Base-by-base conservation (phyloP, 2,888 invertebrate species). In the Gymnosoma rotundatum region DNA sequence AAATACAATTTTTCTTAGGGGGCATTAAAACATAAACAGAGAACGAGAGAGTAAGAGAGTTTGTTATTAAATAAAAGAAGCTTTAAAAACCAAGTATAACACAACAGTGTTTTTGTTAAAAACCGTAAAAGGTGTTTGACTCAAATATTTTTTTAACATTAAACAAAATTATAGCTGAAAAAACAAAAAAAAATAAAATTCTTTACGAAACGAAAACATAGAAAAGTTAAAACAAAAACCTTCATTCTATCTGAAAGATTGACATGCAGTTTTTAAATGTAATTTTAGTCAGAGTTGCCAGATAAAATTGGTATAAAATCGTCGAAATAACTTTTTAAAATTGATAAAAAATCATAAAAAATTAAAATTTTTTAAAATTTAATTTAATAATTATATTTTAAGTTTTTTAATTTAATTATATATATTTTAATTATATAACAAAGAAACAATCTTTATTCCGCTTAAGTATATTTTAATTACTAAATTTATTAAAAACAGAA, bases 61-160 rank as follows among this genome's bases (percentile, higher is more conserved):
- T 7, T 32, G n/a, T 45, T 12, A 52, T 20, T 38, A 32, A 50
- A 36, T 20, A 21, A 36, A 38, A 7, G 25, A 36, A 76, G 66
- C 69, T 78, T 70, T 60, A n/a, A 48, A 61, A 63, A 54, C 45
- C 45, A 54, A 64, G 45, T 64, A 16, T 56, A 18, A n/a, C n/a
- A n/a, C n/a, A n/a, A 14, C 32, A 20, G 32, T 63, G 7, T 63
- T 61, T 10, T 38, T 54, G 12, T 73, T 73, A 38, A 21, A 16
- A 25, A 20, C 14, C 18, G 42, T 25, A 2, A 45, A n/a, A 45
- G 73, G 79, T 79, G 58, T 73, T 66, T 79, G 79, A 42, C 79
- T 52, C 6, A 32, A 79, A 79, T 79, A 79, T 50, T 60, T 25
- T 2, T 12, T 18, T 45, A 42, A 20, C 7, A n/a, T 14, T 25